A percentile compares a stretch with the other conserved stretches of the same genome.
These are phyloP conservation scores for Periophthalmus modestus DNA, from an alignment of 2,113 vertebrate species.

Conservation along the genomic window DNA sequence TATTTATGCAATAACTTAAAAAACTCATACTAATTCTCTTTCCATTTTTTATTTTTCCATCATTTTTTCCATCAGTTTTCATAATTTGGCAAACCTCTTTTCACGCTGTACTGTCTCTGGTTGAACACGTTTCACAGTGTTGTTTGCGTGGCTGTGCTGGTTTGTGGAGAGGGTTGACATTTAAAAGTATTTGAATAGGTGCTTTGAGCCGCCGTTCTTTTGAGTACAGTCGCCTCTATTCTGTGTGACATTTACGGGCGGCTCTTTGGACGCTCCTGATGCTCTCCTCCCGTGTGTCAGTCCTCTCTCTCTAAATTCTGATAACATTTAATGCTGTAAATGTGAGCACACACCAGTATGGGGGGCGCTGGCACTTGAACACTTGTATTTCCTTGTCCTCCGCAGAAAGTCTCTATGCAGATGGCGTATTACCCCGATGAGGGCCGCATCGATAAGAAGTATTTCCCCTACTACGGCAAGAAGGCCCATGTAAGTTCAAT, in stretches of 20 bases:
- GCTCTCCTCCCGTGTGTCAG: background rate
- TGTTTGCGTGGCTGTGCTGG: background rate
- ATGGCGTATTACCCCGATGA: conserved; percentile 82
- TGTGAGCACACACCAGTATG: background rate
- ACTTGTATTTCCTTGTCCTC: conserved; percentile 18
- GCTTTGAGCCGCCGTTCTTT: conserved; percentile 1
- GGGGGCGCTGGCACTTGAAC: background rate
- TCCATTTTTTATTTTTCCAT: no score
- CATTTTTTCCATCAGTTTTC: no score
- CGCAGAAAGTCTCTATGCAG: conserved; percentile 77
- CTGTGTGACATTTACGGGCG: conserved; percentile 5
- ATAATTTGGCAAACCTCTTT: background rate
- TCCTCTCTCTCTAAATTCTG: background rate
- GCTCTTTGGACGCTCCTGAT: background rate
- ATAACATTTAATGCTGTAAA: background rate
- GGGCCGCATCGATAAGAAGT: conserved; percentile 89
- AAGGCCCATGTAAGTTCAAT: conserved; percentile 88
- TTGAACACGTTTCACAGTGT: background rate
- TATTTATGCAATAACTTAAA: no score
- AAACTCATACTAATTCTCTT: no score
- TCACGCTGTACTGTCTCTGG: background rate
- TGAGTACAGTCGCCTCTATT: conserved; percentile 1
- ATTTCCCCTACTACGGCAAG: conserved; percentile 97
- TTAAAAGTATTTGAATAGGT: background rate
- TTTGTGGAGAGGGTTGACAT: conserved; percentile 1